Evolutionary conservation across 1,140 invertebrate species (phyloP).

Genomic region (Drosophila busckii): DNA sequence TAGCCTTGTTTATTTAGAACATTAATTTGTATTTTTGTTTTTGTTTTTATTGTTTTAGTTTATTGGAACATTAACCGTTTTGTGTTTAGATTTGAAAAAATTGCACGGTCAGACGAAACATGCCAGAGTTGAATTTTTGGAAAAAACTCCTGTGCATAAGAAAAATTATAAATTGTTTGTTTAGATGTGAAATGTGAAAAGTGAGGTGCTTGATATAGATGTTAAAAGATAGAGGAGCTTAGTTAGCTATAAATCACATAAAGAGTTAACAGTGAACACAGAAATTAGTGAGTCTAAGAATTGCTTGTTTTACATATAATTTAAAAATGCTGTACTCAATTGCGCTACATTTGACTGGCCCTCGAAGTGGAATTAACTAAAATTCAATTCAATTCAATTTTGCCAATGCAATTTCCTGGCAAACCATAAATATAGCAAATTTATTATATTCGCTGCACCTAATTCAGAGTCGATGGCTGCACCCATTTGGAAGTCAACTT

Average conservation of each 20-base stretch:
- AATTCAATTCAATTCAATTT: too few relatives aligned
- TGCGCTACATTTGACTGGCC: too few relatives aligned
- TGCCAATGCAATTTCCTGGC: too few relatives aligned
- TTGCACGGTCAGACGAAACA: constrained; percentile 19
- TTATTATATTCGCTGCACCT: constrained; percentile 10
- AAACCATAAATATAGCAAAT: too few relatives aligned
- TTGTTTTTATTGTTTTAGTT: constrained; percentile 30
- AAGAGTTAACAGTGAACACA: constrained; percentile 5
- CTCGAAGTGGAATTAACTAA: too few relatives aligned
- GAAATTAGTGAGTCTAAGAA: too few relatives aligned
- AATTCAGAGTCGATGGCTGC: not conserved
- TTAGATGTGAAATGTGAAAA: constrained; percentile 5
- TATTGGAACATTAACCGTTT: constrained; percentile 44
- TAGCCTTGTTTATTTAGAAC: constrained; percentile 7
- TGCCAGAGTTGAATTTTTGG: constrained; percentile 15
- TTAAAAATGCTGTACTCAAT: too few relatives aligned
- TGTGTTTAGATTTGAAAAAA: constrained; percentile 22
- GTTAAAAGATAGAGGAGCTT: constrained; percentile 7
- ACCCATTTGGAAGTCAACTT: constrained; percentile 11
- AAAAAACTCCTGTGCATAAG: constrained; percentile 17
- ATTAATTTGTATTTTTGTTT: constrained; percentile 8
- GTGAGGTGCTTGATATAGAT: constrained; percentile 23
- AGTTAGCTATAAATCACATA: constrained; percentile 4
- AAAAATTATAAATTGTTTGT: constrained; percentile 2
- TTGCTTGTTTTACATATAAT: too few relatives aligned